Conservation (phyloP, 2,113 vertebrate species). For the Chroicocephalus ridibundus region DNA sequence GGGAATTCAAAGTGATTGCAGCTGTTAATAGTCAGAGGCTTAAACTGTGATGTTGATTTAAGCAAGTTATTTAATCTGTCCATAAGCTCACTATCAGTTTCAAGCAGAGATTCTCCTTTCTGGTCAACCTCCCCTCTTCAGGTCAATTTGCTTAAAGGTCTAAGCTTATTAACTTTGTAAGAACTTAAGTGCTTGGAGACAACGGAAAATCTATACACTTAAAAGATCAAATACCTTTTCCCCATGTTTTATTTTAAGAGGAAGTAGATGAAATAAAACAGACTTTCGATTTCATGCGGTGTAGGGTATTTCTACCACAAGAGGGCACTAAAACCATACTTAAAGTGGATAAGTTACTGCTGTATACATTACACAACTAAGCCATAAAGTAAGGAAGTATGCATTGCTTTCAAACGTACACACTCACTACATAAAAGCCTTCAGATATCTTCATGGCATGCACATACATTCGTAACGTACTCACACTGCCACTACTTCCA, state of each 20-base stretch:
- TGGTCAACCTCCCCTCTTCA: not conserved
- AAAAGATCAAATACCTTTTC: not conserved
- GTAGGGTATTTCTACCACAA: not conserved
- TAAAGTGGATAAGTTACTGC: not conserved
- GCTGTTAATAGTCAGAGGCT: not conserved
- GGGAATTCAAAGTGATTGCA: not conserved
- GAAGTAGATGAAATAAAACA: not conserved
- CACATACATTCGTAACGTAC: not conserved
- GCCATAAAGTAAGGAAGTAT: not conserved
- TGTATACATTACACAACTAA: not conserved
- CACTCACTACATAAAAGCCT: not conserved
- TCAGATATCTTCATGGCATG: not conserved
- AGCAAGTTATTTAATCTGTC: not conserved
- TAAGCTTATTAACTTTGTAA: not conserved
- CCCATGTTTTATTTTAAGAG: not conserved
- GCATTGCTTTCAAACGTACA: not conserved
- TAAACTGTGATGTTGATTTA: not conserved
- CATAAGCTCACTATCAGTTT: not conserved
- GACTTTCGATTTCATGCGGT: not conserved
- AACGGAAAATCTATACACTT: not conserved
- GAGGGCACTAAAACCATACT: conserved; percentile 51
- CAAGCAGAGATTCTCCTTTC: not conserved
- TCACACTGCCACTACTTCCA: not conserved
- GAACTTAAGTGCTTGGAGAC: not conserved
- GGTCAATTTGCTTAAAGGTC: not conserved